A percentile compares a stretch with the other conserved stretches of the same genome.
phyloP scores from a whole-genome alignment of 2,888 invertebrate genomes.

The Elmis aenea region DNA sequence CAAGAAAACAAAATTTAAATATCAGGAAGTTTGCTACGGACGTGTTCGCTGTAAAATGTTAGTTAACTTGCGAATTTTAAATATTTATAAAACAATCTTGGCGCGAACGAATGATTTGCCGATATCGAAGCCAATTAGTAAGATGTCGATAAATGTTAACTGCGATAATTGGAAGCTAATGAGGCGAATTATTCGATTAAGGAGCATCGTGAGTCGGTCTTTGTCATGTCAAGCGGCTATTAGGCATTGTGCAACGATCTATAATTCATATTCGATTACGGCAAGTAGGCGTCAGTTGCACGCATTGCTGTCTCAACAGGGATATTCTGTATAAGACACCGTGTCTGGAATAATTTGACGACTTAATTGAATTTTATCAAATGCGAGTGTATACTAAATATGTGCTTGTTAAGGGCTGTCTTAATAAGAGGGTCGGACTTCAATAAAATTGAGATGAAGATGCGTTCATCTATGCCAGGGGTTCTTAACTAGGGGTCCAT shows the following conservation, averaged over 20 bases:
- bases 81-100: too few relatives aligned
- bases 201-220: constrained; percentile 2
- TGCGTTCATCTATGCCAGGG: too few relatives aligned
- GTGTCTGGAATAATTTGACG: constrained; percentile 13
- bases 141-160: not conserved
- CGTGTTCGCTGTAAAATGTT: too few relatives aligned
- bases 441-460: too few relatives aligned
- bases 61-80: too few relatives aligned
- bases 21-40: too few relatives aligned
- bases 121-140: not conserved
- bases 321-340: constrained; percentile 18
- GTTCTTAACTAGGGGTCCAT: too few relatives aligned
- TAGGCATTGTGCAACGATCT: constrained; percentile 12
- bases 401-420: too few relatives aligned
- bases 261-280: constrained; percentile 14
- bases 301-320: constrained; percentile 12
- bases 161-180: constrained; percentile 1
- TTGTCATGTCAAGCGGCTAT: constrained; percentile 4
- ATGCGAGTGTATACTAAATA: too few relatives aligned
- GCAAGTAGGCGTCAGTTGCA: constrained; percentile 7
- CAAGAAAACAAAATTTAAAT: too few relatives aligned
- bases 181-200: constrained; percentile 7
- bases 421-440: too few relatives aligned
- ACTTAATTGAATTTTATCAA: constrained; percentile 18
- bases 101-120: too few relatives aligned